Conservation (phyloP, 2,888 invertebrate genomes). For the Augiades crinisus region DNA sequence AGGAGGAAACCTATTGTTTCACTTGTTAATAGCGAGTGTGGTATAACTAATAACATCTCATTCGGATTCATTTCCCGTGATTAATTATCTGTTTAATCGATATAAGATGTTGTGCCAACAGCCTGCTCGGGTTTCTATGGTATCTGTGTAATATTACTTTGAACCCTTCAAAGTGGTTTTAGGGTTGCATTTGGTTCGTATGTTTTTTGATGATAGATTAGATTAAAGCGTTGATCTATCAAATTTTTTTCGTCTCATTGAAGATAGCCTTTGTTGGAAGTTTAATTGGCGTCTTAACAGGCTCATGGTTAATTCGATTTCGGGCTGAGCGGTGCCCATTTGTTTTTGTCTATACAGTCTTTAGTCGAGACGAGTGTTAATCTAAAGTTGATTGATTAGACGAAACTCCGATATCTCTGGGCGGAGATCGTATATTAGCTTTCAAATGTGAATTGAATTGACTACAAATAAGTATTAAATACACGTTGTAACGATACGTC, state of each 20-base stretch:
- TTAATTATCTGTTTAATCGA: conserved; percentile 82
- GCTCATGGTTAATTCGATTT: conserved; percentile 76
- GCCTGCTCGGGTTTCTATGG: conserved; percentile 62
- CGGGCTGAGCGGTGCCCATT: conserved; percentile 62
- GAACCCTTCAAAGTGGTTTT: conserved; percentile 28
- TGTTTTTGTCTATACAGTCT: conserved; percentile 66
- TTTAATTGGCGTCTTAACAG: conserved; percentile 80
- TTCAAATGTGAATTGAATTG: conserved; percentile 29
- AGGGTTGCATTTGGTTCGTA: conserved; percentile 38
- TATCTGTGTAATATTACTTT: conserved; percentile 32
- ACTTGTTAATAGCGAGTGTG: conserved; percentile 78
- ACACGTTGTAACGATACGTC: conserved; percentile 33
- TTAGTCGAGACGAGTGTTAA: conserved; percentile 64
- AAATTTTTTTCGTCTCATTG: conserved; percentile 73
- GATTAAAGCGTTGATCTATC: conserved; percentile 80
- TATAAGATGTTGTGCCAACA: conserved; percentile 81
- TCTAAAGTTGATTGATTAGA: conserved; percentile 77
- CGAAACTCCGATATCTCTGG: conserved; percentile 53
- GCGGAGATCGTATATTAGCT: conserved; percentile 42
- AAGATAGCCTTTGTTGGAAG: conserved; percentile 76
- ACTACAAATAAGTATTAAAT: conserved; percentile 36
- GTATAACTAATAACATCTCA: conserved; percentile 82
- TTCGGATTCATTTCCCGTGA: conserved; percentile 81
- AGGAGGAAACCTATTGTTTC: conserved; percentile 58
- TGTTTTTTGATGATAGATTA: conserved; percentile 60